Evolutionary conservation across 1,140 invertebrate genomes (phyloP).

Genomic region (Drosophila lacteicornis): DNA sequence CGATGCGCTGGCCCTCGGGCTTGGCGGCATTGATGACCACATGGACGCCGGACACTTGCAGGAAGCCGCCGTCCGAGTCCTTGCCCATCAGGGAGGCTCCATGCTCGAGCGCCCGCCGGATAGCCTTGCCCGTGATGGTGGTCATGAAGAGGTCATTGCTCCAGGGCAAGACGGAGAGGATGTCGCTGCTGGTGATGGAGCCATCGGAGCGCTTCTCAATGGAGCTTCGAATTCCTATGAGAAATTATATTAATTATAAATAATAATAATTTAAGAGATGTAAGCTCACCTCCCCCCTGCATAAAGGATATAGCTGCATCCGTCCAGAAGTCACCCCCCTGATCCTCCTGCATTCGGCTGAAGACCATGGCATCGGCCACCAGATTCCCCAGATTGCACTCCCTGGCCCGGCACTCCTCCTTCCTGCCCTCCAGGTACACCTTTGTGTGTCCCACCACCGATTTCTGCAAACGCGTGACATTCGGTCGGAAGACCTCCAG

Average conservation of each 20-base stretch:
- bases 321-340: constrained; percentile 88
- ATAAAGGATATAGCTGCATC: constrained; percentile 90
- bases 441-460: constrained; percentile 88
- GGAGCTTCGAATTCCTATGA: constrained; percentile 71
- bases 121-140: constrained; percentile 85
- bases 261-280: too few relatives aligned
- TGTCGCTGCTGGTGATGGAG: constrained; percentile 67
- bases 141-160: constrained; percentile 85
- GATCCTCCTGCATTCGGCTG: constrained; percentile 85
- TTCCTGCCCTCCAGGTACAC: constrained; percentile 88
- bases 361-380: constrained; percentile 90
- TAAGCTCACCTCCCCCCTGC: constrained; percentile 87
- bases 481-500: constrained; percentile 87
- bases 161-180: constrained; percentile 87
- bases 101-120: constrained; percentile 86
- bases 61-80: constrained; percentile 87
- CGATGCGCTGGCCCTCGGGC: constrained; percentile 85
- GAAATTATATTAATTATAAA: too few relatives aligned
- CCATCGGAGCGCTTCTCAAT: constrained; percentile 68
- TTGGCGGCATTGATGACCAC: constrained; percentile 86
- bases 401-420: constrained; percentile 88
- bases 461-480: constrained; percentile 86
- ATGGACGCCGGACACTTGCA: constrained; percentile 87
- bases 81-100: constrained; percentile 85
- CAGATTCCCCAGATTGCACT: constrained; percentile 95